Evolutionary conservation across 1,140 invertebrate genomes (phyloP).

Genomic region (Carposina sasakii): DNA sequence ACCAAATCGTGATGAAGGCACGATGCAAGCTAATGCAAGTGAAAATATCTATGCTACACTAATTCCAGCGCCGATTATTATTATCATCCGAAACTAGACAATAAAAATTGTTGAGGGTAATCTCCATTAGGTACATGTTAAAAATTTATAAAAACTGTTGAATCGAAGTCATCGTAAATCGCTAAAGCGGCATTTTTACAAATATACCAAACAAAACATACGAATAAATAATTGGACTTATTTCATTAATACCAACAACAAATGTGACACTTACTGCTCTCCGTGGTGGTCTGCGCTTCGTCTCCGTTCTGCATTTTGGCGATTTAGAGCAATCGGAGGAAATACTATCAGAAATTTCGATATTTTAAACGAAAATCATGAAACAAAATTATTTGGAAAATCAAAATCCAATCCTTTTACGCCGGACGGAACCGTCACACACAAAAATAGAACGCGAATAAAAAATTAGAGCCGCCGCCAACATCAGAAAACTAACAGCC

Average conservation of each 20-base stretch:
- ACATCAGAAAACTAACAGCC: conserved; percentile 31
- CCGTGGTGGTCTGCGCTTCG: conserved; percentile 41
- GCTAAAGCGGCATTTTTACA: conserved; percentile 19
- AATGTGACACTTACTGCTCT: conserved; percentile 54
- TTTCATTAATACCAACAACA: conserved; percentile 52
- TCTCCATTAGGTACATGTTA: too few species aligned
- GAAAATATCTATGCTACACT: conserved; percentile 41
- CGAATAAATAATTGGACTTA: conserved; percentile 40
- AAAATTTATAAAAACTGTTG: too few species aligned
- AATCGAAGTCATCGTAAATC: too few species aligned
- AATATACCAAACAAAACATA: conserved; percentile 42
- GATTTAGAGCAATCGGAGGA: conserved; percentile 44
- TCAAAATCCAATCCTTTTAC: conserved; percentile 46
- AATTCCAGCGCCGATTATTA: too few species aligned
- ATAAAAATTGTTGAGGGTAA: too few species aligned
- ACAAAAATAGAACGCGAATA: conserved; percentile 71
- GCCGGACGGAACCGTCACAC: conserved; percentile 63
- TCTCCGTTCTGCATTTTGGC: conserved; percentile 65
- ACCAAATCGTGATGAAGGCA: conserved; percentile 53
- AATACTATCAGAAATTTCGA: conserved; percentile 34
- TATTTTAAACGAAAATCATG: conserved; percentile 49
- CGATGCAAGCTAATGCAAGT: conserved; percentile 54
- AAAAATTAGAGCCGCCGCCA: conserved; percentile 66
- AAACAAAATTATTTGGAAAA: conserved; percentile 53
- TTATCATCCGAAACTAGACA: too few species aligned